These are phyloP conservation scores for Lasioglossum malachurum DNA, from an alignment of 2,888 invertebrate genomes.

Conservation along the genomic window DNA sequence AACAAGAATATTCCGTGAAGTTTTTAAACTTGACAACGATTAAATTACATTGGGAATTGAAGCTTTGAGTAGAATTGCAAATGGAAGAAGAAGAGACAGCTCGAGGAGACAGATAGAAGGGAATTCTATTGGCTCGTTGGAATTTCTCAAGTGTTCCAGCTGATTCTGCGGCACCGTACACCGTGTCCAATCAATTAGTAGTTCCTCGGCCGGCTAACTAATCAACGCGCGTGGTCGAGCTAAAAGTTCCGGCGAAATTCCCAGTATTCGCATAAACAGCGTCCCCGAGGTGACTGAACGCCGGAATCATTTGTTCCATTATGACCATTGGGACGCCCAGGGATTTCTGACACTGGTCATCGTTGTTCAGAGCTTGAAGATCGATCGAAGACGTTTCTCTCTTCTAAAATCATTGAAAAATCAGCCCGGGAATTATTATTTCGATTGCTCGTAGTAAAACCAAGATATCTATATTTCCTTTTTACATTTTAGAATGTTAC, in stretches of 20 bases:
- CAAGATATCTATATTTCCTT: too few relatives aligned
- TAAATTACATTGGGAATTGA: too few relatives aligned
- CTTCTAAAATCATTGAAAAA: not conserved
- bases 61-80: too few relatives aligned
- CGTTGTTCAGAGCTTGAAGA: not conserved
- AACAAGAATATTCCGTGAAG: not conserved
- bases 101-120: not conserved
- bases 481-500: too few relatives aligned
- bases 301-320: slow-evolving; percentile 37
- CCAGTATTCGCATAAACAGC: slow-evolving; percentile 6
- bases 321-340: slow-evolving; percentile 22
- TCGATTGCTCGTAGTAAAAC: too few relatives aligned
- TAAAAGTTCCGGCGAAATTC: slow-evolving; percentile 31
- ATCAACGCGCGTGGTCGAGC: slow-evolving; percentile 23
- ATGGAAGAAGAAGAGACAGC: too few relatives aligned
- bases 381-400: slow-evolving; percentile 5
- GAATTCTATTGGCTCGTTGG: not conserved
- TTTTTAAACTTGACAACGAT: not conserved
- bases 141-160: not conserved
- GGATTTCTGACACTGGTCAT: not conserved
- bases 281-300: slow-evolving; percentile 31
- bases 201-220: slow-evolving; percentile 7
- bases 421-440: too few relatives aligned
- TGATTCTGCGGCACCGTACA: not conserved
- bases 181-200: slow-evolving; percentile 23